phyloP scores from a whole-genome alignment of 2,113 vertebrate species.

The Osmerus mordax region DNA sequence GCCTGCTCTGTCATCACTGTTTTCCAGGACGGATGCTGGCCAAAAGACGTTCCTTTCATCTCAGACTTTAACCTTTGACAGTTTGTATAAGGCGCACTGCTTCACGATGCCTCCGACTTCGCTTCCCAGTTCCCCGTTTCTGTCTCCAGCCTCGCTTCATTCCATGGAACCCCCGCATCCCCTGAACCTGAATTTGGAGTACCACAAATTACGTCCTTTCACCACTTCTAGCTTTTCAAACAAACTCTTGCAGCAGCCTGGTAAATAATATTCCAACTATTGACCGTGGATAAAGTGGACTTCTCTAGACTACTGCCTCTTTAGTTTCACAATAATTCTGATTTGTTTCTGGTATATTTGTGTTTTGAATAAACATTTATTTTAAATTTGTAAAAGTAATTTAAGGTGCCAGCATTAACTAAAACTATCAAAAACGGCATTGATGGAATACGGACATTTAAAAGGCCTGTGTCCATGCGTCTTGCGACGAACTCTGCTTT shows the following conservation, averaged over 20 bases:
- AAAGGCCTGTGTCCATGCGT: too few relatives aligned
- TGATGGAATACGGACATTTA: too few relatives aligned
- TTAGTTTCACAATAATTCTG: too few relatives aligned
- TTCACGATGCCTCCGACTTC: slow-evolving; percentile 15
- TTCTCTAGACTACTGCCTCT: too few relatives aligned
- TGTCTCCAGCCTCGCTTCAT: slow-evolving; percentile 38
- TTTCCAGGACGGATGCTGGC: slow-evolving; percentile 40
- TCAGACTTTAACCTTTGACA: slow-evolving; percentile 39
- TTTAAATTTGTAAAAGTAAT: background rate
- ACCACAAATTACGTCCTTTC: slow-evolving; percentile 39
- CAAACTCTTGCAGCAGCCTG: slow-evolving; percentile 41
- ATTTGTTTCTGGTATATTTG: background rate
- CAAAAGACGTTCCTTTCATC: slow-evolving; percentile 48
- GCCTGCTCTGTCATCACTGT: slow-evolving; percentile 63
- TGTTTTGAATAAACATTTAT: background rate
- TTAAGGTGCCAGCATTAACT: background rate
- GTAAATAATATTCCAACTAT: background rate
- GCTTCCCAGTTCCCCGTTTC: slow-evolving; percentile 29
- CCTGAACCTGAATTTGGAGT: slow-evolving; percentile 35
- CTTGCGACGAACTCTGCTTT: too few relatives aligned
- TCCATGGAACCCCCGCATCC: slow-evolving; percentile 28
- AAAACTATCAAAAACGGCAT: too few relatives aligned
- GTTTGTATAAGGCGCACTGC: slow-evolving; percentile 29
- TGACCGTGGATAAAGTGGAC: too few relatives aligned
- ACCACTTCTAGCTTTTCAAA: slow-evolving; percentile 27